Percentiles rank a stretch among this genome's conserved stretches.
Conservation (phyloP, 2,113 vertebrate genomes). For the Aegotheles bennettii region DNA sequence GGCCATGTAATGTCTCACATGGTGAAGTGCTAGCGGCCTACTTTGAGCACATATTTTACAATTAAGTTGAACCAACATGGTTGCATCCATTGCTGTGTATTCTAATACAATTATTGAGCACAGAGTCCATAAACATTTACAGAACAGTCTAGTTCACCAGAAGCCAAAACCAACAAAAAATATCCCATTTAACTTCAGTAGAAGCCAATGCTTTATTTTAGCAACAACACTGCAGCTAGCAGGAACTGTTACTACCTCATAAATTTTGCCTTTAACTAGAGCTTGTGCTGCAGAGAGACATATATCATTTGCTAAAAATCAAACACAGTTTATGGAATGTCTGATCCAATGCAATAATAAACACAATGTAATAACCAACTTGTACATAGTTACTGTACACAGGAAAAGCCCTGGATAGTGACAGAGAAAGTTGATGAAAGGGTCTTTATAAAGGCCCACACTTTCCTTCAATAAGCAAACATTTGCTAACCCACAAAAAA, state of each 20-base stretch:
- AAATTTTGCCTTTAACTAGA: constrained; percentile 34
- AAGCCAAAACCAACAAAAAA: constrained; percentile 40
- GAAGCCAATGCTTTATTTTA: constrained; percentile 41
- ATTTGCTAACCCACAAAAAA: not conserved
- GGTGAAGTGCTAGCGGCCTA: constrained; percentile 30
- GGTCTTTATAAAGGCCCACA: not conserved
- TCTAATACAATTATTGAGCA: constrained; percentile 33
- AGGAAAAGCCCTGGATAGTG: constrained; percentile 9
- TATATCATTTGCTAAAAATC: constrained; percentile 9
- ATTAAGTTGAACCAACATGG: constrained; percentile 22
- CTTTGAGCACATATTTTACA: constrained; percentile 46
- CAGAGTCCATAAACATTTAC: constrained; percentile 40
- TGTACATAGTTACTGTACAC: not conserved
- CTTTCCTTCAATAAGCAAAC: constrained; percentile 5
- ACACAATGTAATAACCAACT: not conserved
- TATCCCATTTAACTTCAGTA: constrained; percentile 28
- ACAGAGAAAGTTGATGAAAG: not conserved
- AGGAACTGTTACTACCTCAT: constrained; percentile 2
- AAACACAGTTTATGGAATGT: not conserved
- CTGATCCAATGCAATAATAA: not conserved
- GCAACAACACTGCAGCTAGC: not conserved
- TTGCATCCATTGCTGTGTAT: constrained; percentile 18
- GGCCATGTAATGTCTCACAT: not conserved
- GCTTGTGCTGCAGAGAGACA: not conserved
- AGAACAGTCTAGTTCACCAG: constrained; percentile 36